Conservation (phyloP, 2,113 vertebrate species). For the Procavia capensis region DNA sequence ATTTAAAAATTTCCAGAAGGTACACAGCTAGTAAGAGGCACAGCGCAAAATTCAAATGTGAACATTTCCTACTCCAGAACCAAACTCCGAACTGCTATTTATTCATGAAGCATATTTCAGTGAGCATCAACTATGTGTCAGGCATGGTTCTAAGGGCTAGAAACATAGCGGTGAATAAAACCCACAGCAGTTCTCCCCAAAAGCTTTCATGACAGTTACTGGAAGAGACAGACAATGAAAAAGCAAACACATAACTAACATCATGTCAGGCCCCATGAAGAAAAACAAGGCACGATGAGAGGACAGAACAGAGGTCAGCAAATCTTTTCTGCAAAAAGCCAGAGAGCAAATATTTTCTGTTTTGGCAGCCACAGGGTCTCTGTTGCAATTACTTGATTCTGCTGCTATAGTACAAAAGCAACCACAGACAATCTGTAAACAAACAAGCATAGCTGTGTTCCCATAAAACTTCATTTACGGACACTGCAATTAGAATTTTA, state of each 20-base stretch:
- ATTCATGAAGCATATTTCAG: background rate
- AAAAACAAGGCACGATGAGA: background rate
- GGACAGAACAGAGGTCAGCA: too few relatives aligned
- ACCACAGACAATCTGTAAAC: background rate
- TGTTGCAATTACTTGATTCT: background rate
- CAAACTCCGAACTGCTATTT: background rate
- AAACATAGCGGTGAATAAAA: background rate
- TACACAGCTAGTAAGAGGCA: background rate
- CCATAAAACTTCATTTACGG: background rate
- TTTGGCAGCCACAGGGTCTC: background rate
- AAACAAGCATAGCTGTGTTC: background rate
- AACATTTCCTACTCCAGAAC: background rate
- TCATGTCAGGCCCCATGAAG: background rate
- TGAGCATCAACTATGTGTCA: background rate
- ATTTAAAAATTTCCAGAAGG: background rate
- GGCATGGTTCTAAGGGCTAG: background rate
- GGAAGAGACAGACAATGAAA: background rate
- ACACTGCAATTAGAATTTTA: background rate
- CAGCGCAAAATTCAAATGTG: background rate
- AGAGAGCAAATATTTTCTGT: background rate
- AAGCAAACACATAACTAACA: background rate
- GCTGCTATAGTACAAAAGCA: background rate
- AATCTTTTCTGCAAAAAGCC: background rate
- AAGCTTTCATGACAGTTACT: background rate
- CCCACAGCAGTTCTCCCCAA: too few relatives aligned